Percentiles rank a stretch among this genome's conserved stretches.
These are phyloP conservation scores for Drosophila lini DNA, from an alignment of 1,140 invertebrate genomes.

Conservation along the genomic window DNA sequence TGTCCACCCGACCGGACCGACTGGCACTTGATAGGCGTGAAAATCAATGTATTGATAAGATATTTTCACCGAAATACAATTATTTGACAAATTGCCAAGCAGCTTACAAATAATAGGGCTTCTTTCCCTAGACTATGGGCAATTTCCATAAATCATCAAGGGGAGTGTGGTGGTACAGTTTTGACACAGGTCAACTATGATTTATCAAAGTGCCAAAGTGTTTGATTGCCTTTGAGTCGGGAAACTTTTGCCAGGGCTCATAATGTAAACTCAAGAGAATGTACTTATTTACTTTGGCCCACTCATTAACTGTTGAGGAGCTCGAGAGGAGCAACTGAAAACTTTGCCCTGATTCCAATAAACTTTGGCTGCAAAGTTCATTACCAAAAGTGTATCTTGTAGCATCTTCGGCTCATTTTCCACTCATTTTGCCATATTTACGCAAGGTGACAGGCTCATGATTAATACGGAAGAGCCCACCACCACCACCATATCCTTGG, in stretches of 20 bases:
- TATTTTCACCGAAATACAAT: constrained; percentile 44
- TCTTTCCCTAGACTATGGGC: not conserved
- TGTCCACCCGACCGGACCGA: constrained; percentile 8
- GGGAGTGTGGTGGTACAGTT: constrained; percentile 7
- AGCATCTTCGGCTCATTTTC: constrained; percentile 63
- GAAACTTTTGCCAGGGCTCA: constrained; percentile 21
- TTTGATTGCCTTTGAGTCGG: constrained; percentile 44
- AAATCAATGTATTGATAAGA: constrained; percentile 56
- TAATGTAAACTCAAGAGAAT: constrained; percentile 35
- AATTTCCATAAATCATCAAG: constrained; percentile 45
- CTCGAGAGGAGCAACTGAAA: constrained; percentile 26
- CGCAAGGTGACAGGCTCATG: constrained; percentile 74
- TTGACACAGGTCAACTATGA: constrained; percentile 43
- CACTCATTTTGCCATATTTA: constrained; percentile 78
- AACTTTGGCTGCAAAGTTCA: constrained; percentile 71
- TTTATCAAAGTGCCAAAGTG: constrained; percentile 58
- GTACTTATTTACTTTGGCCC: constrained; percentile 45
- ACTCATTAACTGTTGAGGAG: constrained; percentile 58
- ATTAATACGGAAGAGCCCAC: constrained; percentile 62
- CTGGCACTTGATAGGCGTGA: constrained; percentile 42
- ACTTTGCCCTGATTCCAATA: constrained; percentile 56
- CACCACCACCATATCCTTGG: not conserved
- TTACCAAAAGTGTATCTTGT: constrained; percentile 49
- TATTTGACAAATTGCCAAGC: constrained; percentile 63
- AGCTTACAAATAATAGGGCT: constrained; percentile 36